Evolutionary conservation across 1,140 invertebrate species (phyloP).

Genomic region (Nymphalis io): DNA sequence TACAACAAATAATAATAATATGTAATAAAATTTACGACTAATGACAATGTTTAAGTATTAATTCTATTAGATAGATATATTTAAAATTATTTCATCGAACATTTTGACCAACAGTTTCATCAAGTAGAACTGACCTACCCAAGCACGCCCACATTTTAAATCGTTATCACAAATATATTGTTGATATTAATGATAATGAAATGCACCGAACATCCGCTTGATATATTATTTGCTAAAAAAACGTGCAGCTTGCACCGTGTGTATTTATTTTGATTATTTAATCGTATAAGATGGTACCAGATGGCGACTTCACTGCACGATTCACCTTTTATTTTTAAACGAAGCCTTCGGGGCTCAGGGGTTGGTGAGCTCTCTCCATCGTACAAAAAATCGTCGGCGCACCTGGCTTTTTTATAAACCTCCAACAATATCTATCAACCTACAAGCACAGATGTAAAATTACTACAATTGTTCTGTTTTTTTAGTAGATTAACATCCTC

Average conservation of each 20-base stretch:
- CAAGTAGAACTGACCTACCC: slow-evolving; percentile 28
- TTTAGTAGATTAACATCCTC: background rate
- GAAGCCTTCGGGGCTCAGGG: slow-evolving; percentile 48
- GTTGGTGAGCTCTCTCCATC: slow-evolving; percentile 43
- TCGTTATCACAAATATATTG: slow-evolving; percentile 20
- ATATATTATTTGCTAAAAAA: slow-evolving; percentile 30
- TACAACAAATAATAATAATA: too few species aligned
- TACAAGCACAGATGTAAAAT: slow-evolving; percentile 13
- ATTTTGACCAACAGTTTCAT: background rate
- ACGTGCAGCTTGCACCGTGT: slow-evolving; percentile 36
- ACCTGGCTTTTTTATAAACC: slow-evolving; percentile 55
- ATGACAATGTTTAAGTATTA: too few species aligned
- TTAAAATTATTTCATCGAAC: background rate
- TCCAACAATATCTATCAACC: background rate
- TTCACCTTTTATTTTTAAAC: slow-evolving; percentile 62
- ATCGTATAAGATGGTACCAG: slow-evolving; percentile 56
- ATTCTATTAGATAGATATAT: too few species aligned
- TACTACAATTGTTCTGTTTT: background rate
- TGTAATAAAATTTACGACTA: too few species aligned
- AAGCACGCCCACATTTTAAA: slow-evolving; percentile 22
- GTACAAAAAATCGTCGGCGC: slow-evolving; percentile 54
- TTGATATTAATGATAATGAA: slow-evolving; percentile 31
- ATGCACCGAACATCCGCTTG: slow-evolving; percentile 26
- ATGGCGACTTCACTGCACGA: slow-evolving; percentile 68
- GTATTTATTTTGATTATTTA: slow-evolving; percentile 37